Conservation (phyloP, 1,140 invertebrate genomes). For the Leptopilina boulardi region DNA sequence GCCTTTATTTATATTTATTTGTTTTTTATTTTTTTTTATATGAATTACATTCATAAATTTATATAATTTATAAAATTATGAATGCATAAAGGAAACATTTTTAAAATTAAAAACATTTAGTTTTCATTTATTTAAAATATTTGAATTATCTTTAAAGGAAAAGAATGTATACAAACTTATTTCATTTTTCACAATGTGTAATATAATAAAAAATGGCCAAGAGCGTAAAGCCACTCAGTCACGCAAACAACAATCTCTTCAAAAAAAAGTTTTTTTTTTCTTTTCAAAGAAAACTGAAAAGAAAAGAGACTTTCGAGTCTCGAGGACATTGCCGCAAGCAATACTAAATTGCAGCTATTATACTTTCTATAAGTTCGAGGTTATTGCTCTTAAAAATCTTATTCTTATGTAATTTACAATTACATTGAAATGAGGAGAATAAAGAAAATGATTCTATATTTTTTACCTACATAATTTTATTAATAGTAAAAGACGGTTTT, state of each 20-base stretch:
- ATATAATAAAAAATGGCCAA: background rate
- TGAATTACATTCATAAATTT: too few relatives aligned
- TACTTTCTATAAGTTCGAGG: background rate
- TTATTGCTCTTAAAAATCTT: conserved; percentile 5
- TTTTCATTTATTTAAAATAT: too few relatives aligned
- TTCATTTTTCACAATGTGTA: background rate
- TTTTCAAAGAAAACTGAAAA: background rate
- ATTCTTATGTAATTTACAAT: background rate
- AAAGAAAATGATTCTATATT: too few relatives aligned
- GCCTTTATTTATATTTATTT: too few relatives aligned
- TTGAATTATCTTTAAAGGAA: too few relatives aligned
- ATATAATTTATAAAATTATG: too few relatives aligned
- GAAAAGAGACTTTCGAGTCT: conserved; percentile 9
- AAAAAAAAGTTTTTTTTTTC: background rate
- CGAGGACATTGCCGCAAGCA: conserved; percentile 6
- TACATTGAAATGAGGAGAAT: background rate
- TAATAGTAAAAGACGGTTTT: too few relatives aligned
- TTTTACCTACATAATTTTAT: too few relatives aligned
- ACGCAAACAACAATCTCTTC: conserved; percentile 2
- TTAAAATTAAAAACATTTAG: too few relatives aligned
- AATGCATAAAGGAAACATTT: too few relatives aligned
- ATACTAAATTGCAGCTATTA: conserved; percentile 1
- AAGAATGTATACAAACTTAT: too few relatives aligned
- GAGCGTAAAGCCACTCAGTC: conserved; percentile 13
- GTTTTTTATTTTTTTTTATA: too few relatives aligned